These are phyloP conservation scores for Pterostichus niger DNA, from an alignment of 2,888 invertebrate genomes.

Conservation along the genomic window DNA sequence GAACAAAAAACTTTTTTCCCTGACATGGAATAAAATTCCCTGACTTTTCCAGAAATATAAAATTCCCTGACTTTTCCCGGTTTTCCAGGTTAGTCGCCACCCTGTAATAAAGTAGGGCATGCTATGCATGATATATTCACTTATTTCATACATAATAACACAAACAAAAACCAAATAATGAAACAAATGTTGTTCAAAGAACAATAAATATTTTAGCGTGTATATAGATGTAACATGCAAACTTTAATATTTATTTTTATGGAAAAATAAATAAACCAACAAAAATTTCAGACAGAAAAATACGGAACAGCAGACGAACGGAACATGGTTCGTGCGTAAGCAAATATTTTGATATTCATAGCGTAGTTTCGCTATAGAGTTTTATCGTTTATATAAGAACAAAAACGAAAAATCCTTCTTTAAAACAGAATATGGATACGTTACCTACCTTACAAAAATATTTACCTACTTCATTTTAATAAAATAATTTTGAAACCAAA, in stretches of 20 bases:
- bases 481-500: slow-evolving; percentile 1
- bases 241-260: slow-evolving; percentile 9
- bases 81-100: too few relatives aligned
- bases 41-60: too few relatives aligned
- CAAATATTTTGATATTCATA: slow-evolving; percentile 48
- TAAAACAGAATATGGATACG: background rate
- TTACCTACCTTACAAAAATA: background rate
- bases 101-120: too few relatives aligned
- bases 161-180: too few relatives aligned
- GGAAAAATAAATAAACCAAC: slow-evolving; percentile 14
- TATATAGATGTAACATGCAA: too few relatives aligned
- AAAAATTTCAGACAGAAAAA: slow-evolving; percentile 21
- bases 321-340: slow-evolving; percentile 5
- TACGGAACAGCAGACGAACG: slow-evolving; percentile 4
- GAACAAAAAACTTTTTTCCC: too few relatives aligned
- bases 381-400: slow-evolving; percentile 18
- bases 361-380: slow-evolving; percentile 1
- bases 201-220: too few relatives aligned
- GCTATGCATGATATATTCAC: too few relatives aligned
- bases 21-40: too few relatives aligned
- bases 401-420: slow-evolving; percentile 12
- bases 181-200: too few relatives aligned
- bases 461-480: background rate
- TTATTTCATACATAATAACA: too few relatives aligned
- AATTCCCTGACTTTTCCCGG: too few relatives aligned